Base-by-base conservation (phyloP, 2,888 invertebrate species). In the Luperina nickerlii region DNA sequence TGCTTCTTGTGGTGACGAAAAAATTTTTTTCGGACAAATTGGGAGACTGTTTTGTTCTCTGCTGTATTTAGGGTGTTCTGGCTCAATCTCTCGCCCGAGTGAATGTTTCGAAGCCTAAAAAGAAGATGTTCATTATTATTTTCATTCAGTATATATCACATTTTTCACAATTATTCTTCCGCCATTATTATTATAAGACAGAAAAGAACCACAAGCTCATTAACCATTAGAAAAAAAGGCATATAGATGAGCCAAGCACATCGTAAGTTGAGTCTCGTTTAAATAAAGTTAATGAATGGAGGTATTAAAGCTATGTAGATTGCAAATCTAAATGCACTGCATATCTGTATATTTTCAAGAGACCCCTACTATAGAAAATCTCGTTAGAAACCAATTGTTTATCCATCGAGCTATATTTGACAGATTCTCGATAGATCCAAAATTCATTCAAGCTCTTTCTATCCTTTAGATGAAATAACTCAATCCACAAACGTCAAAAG, bases 1-100 rank as follows among this genome's bases (percentile, higher is more conserved):
- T 93, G 91, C 62, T 94, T 95, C 76, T 94, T 96, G 87, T 96
- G 95, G 86, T 96, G 96, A 83, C 96, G 97, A 95, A 95, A 95
- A 95, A 94, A 94, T 84, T 95, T 96, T 90, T 95, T 96, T 32
- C 93, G 90, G 0, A 90, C 91, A 32, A 91, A 92, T 75, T 91
- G 91, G 0, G 91, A 86, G 27, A 91, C 91, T 6, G 87, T 85
- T 24, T 89, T 90, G 32, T 90, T 90, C 57, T 93, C 93, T n/a
- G 93, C 89, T 38, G 86, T 73, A 68, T 89, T 92, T 0, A 95
- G 54, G 0, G 89, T 77, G 66, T 96, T 96, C n/a, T 92, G 91
- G 5, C 89, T 91, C 20, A 74, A 78, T 83, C 92, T 91, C 83
- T 96, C 96, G 20, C 88, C 91, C 0, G 96, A 96, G 82, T 96